A percentile compares a stretch with the other conserved stretches of the same genome.
phyloP scores from a whole-genome alignment of 92 coral and sea anemone species.

The Palythoa grandiflora region DNA sequence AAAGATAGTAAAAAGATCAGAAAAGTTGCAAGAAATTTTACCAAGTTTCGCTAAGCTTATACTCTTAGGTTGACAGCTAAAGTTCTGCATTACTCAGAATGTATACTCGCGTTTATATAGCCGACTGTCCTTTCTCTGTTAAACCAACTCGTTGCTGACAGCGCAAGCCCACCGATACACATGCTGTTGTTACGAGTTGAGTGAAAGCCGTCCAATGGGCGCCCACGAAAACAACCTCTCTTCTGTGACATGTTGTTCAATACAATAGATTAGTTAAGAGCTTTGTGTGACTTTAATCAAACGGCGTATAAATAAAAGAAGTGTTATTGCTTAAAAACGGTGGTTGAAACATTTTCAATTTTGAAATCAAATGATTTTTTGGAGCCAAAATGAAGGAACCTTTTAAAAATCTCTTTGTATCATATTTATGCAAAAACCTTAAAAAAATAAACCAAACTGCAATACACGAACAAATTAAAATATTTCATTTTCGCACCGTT shows the following conservation, averaged over 20 bases:
- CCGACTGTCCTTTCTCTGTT: conserved; percentile 74
- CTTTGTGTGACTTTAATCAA: neutral
- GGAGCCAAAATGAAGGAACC: neutral
- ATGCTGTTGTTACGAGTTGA: neutral
- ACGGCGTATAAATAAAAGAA: neutral
- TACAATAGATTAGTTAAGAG: conserved; percentile 39
- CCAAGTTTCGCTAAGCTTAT: neutral
- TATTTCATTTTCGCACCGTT: neutral
- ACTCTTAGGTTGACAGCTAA: neutral
- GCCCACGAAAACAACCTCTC: conserved; percentile 6
- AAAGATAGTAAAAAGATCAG: neutral
- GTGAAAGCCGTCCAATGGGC: conserved; percentile 28
- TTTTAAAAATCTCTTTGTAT: neutral
- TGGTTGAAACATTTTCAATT: neutral
- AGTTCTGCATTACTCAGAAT: neutral
- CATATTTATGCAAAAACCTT: neutral
- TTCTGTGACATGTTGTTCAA: conserved; percentile 31
- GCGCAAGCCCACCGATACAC: conserved; percentile 11
- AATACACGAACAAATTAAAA: neutral
- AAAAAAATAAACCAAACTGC: neutral
- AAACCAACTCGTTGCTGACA: conserved; percentile 22
- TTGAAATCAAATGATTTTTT: neutral
- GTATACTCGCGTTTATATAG: conserved; percentile 11
- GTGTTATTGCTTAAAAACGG: neutral
- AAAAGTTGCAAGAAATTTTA: neutral